These are phyloP conservation scores for Rhinolophus sinicus DNA, from an alignment of 2,113 vertebrate genomes.

Conservation along the genomic window DNA sequence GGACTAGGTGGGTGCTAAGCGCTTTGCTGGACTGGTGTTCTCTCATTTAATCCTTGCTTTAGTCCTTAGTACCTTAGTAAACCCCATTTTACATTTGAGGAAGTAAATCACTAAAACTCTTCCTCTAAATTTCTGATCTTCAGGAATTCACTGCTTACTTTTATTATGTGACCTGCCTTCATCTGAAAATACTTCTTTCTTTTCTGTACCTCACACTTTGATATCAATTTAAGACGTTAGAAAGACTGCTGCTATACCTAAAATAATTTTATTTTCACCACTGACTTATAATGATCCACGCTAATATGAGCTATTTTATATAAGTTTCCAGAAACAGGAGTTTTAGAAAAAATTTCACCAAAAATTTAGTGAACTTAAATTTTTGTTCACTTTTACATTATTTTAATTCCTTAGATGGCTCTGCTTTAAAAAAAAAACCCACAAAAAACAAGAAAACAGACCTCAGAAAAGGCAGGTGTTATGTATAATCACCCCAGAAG, in stretches of 20 bases:
- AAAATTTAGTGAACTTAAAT: not conserved
- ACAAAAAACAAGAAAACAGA: not conserved
- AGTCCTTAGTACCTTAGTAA: not conserved
- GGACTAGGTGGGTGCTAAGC: not conserved
- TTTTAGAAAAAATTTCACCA: conserved; percentile 27
- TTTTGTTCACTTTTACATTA: conserved; percentile 32
- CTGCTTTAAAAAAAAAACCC: not conserved
- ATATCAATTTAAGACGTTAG: not conserved
- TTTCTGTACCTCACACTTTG: not conserved
- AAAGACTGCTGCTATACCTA: not conserved
- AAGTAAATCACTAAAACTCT: not conserved
- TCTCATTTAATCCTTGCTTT: conserved; percentile 27
- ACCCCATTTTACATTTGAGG: conserved; percentile 1
- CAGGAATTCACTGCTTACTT: not conserved
- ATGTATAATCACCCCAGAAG: not conserved
- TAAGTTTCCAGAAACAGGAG: conserved; percentile 6
- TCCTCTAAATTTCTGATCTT: not conserved
- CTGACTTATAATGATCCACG: conserved; percentile 27
- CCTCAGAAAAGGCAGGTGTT: not conserved
- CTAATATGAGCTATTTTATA: not conserved
- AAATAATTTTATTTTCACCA: conserved; percentile 45
- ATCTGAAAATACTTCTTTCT: conserved; percentile 39
- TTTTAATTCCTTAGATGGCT: conserved; percentile 28
- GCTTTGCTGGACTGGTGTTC: not conserved
- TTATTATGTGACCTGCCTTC: not conserved